phyloP scores from a whole-genome alignment of 1,140 invertebrate genomes.

The Drosophila sulfurigaster region DNA sequence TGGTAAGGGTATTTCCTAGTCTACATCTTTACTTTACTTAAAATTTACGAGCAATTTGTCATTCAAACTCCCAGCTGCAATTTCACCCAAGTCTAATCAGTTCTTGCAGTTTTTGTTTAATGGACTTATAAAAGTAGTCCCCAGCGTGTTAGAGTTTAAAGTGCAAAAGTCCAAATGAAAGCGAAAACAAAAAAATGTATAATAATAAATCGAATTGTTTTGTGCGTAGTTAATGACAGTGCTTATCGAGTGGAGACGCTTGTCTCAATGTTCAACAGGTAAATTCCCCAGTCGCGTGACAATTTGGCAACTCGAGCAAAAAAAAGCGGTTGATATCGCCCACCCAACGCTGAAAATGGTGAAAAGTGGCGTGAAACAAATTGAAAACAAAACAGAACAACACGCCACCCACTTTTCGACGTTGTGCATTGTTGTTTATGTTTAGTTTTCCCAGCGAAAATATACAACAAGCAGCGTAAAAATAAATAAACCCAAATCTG shows the following conservation, averaged over 20 bases:
- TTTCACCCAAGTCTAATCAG: background rate
- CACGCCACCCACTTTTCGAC: conserved; percentile 14
- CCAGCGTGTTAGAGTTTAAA: conserved; percentile 17
- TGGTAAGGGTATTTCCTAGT: background rate
- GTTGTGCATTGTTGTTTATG: conserved; percentile 30
- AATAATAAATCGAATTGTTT: background rate
- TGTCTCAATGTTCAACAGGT: conserved; percentile 40
- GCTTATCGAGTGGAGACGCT: conserved; percentile 31
- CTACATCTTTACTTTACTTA: background rate
- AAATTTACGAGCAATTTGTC: background rate
- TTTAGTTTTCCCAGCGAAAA: conserved; percentile 15
- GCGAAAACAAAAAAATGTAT: background rate
- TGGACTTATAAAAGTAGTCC: conserved; percentile 21
- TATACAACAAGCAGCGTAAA: background rate
- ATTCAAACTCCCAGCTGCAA: background rate
- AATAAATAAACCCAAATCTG: conserved; percentile 8
- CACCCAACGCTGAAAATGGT: background rate
- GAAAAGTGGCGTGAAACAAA: conserved; percentile 18
- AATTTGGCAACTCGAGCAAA: background rate
- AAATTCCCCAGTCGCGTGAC: conserved; percentile 43
- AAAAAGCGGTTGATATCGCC: conserved; percentile 2
- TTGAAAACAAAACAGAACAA: conserved; percentile 16
- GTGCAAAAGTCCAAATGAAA: conserved; percentile 34
- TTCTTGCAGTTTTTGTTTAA: background rate
- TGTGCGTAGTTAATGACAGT: conserved; percentile 9